Conservation (phyloP, 2,113 vertebrate genomes). For the Ptychochromis oligacanthus region DNA sequence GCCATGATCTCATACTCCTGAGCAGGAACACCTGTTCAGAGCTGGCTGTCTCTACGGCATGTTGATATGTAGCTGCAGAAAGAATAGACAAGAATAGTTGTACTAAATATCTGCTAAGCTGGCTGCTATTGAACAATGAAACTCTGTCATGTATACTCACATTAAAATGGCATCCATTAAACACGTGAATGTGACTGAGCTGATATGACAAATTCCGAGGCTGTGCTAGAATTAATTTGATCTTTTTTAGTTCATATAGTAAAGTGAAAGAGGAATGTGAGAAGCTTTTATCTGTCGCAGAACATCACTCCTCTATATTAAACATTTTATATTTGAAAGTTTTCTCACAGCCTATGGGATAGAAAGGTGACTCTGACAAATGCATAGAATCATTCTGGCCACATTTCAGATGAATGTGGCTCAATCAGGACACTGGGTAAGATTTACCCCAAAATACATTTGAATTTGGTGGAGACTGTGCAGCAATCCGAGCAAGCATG, state of each 20-base stretch:
- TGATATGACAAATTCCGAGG: background rate
- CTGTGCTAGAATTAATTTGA: background rate
- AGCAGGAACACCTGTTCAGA: conserved; percentile 65
- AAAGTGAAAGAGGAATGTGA: background rate
- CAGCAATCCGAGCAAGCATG: background rate
- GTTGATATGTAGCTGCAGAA: conserved; percentile 36
- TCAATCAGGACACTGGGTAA: background rate
- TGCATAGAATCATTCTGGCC: background rate
- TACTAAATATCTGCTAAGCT: conserved; percentile 35
- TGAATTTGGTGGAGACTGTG: no score
- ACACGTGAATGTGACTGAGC: background rate
- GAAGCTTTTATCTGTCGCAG: background rate
- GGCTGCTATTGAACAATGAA: conserved; percentile 25
- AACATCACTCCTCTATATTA: background rate
- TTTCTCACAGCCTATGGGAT: background rate
- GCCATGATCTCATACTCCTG: conserved; percentile 55
- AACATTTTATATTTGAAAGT: background rate
- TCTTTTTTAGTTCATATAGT: background rate
- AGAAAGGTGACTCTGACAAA: background rate
- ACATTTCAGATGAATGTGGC: background rate
- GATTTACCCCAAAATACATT: no score
- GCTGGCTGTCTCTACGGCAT: conserved; percentile 16
- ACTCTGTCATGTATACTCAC: background rate
- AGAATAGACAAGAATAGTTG: conserved; percentile 29
- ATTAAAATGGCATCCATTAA: conserved; percentile 32